These are phyloP conservation scores for Troglohyphantes excavatus DNA, from an alignment of 2,888 invertebrate species.

Conservation along the genomic window DNA sequence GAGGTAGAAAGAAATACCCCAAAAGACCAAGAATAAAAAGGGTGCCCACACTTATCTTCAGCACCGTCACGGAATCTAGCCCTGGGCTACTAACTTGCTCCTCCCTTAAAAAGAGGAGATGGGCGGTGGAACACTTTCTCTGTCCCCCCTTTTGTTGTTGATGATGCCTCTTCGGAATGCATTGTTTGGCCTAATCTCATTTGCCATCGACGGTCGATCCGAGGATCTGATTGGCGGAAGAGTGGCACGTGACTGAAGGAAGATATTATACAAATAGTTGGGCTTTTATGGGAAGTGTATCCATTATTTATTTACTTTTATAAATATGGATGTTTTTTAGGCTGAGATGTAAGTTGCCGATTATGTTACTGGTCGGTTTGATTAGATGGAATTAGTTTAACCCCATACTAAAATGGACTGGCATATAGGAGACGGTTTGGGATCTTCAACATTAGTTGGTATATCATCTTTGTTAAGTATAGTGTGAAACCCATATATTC, in stretches of 20 bases:
- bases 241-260: neutral
- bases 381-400: too few species aligned
- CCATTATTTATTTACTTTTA: neutral
- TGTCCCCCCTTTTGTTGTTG: conserved; percentile 29
- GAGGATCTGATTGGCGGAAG: neutral
- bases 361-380: too few species aligned
- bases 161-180: conserved; percentile 31
- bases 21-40: conserved; percentile 4
- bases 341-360: too few species aligned
- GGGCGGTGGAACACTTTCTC: conserved; percentile 12
- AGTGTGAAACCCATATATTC: too few species aligned
- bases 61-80: conserved; percentile 61
- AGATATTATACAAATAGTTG: neutral
- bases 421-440: too few species aligned
- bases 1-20: neutral
- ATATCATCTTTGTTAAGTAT: too few species aligned
- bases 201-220: conserved; percentile 45
- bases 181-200: conserved; percentile 43
- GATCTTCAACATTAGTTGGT: too few species aligned
- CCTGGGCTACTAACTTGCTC: conserved; percentile 68
- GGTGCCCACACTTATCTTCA: conserved; percentile 53
- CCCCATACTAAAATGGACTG: too few species aligned
- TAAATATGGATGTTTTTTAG: too few species aligned
- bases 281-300: neutral
- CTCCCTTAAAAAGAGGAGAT: conserved; percentile 55